These are phyloP conservation scores for Rhinichthys klamathensis DNA, from an alignment of 2,113 vertebrate genomes.

Conservation along the genomic window DNA sequence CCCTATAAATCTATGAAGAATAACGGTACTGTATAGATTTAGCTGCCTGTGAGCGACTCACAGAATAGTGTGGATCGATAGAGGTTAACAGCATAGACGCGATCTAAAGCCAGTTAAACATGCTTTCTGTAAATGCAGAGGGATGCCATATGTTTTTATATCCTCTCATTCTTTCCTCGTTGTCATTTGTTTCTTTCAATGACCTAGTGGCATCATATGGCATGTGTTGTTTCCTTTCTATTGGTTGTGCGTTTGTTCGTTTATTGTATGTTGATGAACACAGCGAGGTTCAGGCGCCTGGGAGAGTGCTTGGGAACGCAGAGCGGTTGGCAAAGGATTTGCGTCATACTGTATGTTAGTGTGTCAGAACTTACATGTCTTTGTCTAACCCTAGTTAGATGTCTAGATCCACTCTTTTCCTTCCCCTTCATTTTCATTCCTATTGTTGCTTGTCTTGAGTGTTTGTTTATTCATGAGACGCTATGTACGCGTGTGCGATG, in stretches of 20 bases:
- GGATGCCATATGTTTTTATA: conserved; percentile 74
- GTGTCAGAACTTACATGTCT: neutral
- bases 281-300: conserved; percentile 80
- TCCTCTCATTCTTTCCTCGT: conserved; percentile 66
- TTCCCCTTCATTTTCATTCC: neutral
- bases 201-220: conserved; percentile 68
- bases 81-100: conserved; percentile 73
- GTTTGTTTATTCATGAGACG: neutral
- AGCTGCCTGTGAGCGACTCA: conserved; percentile 80
- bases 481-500: neutral
- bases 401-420: neutral
- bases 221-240: conserved; percentile 69
- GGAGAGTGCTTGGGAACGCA: conserved; percentile 81
- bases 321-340: conserved; percentile 68
- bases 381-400: neutral
- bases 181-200: conserved; percentile 58
- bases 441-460: neutral
- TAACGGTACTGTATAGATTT: conserved; percentile 85
- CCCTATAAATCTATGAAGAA: conserved; percentile 79
- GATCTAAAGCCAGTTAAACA: conserved; percentile 77
- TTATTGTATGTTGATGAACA: conserved; percentile 66
- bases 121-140: conserved; percentile 72
- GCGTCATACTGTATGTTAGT: neutral
- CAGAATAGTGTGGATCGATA: conserved; percentile 82
- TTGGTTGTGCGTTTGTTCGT: conserved; percentile 65